Conservation (phyloP, 2,888 invertebrate genomes). For the Apantesis nais region DNA sequence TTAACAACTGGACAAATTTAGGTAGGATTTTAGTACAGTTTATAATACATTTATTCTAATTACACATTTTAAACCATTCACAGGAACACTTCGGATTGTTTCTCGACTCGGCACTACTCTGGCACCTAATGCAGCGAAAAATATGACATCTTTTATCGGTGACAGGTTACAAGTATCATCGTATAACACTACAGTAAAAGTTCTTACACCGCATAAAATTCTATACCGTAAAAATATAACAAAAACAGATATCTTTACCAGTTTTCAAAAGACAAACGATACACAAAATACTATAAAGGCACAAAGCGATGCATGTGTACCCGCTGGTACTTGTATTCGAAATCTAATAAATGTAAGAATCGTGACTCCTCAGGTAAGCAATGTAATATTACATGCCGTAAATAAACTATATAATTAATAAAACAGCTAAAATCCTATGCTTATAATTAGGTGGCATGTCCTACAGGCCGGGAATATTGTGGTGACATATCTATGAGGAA, state of each 20-base stretch:
- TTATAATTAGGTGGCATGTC: constrained; percentile 58
- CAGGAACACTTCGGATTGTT: constrained; percentile 79
- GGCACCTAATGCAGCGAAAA: constrained; percentile 60
- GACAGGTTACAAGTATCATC: constrained; percentile 68
- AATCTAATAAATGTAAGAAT: constrained; percentile 4
- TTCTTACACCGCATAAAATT: constrained; percentile 73
- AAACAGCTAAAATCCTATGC: neutral
- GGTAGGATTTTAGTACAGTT: neutral
- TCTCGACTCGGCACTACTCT: constrained; percentile 78
- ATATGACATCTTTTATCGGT: constrained; percentile 60
- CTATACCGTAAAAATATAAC: constrained; percentile 25
- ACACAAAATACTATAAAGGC: constrained; percentile 68
- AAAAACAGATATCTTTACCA: constrained; percentile 36
- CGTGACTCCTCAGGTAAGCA: constrained; percentile 74
- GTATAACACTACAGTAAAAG: constrained; percentile 69
- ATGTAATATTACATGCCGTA: neutral
- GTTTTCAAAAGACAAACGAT: constrained; percentile 26
- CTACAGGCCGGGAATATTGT: constrained; percentile 76
- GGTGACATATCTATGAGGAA: constrained; percentile 56
- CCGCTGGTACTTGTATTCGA: constrained; percentile 65
- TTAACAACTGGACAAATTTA: neutral
- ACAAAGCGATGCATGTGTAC: constrained; percentile 71
- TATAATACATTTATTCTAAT: neutral
- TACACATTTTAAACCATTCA: constrained; percentile 66
- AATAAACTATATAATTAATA: neutral